Percentiles rank a stretch among this genome's conserved stretches.
Evolutionary conservation across 2,113 vertebrate genomes (phyloP).

Genomic region (Ornithorhynchus anatinus): DNA sequence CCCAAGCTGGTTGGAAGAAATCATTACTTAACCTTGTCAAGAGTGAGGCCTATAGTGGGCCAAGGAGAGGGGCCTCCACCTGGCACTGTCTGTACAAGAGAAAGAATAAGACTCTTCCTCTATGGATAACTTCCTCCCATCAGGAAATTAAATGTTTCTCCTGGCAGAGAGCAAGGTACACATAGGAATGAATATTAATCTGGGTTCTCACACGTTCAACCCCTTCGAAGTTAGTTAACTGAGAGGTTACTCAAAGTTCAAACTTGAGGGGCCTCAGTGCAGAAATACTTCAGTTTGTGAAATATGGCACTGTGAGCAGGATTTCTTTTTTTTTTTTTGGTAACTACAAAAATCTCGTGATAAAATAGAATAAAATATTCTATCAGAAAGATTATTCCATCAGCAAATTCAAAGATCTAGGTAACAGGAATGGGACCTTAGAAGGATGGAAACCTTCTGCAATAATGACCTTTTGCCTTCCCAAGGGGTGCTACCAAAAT

Average conservation of each 20-base stretch:
- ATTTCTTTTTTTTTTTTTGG: too few relatives aligned
- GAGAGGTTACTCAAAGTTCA: slow-evolving; percentile 63
- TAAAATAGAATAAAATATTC: not conserved
- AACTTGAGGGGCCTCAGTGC: slow-evolving; percentile 10
- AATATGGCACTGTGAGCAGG: slow-evolving; percentile 1
- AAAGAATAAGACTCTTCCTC: slow-evolving; percentile 63
- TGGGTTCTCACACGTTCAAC: slow-evolving; percentile 52
- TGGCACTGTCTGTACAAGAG: slow-evolving; percentile 55
- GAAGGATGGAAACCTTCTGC: too few relatives aligned
- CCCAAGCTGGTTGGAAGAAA: slow-evolving; percentile 30
- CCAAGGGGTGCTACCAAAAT: too few relatives aligned
- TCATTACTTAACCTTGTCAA: slow-evolving; percentile 34
- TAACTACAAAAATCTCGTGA: not conserved
- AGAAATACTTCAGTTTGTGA: slow-evolving; percentile 35
- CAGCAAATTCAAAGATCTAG: too few relatives aligned
- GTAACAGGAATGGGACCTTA: too few relatives aligned
- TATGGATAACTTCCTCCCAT: slow-evolving; percentile 65
- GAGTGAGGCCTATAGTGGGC: slow-evolving; percentile 31
- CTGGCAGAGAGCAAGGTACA: slow-evolving; percentile 62
- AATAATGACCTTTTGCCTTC: too few relatives aligned
- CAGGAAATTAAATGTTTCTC: slow-evolving; percentile 77
- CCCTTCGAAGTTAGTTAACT: slow-evolving; percentile 64
- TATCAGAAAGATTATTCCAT: too few relatives aligned
- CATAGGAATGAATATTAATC: slow-evolving; percentile 61
- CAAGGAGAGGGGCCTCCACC: slow-evolving; percentile 33